phyloP scores from a whole-genome alignment of 2,113 vertebrate genomes.

The Mandrillus leucophaeus region DNA sequence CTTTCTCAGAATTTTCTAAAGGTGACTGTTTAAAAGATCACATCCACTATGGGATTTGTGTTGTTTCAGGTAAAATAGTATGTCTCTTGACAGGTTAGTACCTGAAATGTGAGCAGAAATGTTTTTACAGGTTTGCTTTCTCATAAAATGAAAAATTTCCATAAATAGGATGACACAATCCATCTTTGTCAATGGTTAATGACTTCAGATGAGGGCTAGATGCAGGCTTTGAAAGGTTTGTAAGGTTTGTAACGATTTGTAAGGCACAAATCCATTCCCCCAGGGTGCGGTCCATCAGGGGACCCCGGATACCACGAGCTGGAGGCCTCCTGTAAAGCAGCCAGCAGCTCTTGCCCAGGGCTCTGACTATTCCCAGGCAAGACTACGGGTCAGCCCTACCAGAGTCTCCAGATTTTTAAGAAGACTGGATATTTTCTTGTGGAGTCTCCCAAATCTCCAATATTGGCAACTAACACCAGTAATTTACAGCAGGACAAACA shows the following conservation, averaged over 20 bases:
- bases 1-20: neutral
- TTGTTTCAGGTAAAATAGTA: neutral
- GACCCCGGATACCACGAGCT: accelerated
- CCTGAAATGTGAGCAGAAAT: neutral
- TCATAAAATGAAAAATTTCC: neutral
- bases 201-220: neutral
- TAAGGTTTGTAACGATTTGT: neutral
- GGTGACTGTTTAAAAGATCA: neutral
- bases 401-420: neutral
- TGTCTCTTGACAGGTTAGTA: neutral
- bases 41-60: neutral
- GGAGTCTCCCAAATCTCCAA: neutral
- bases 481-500: neutral
- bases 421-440: neutral
- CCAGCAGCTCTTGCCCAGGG: accelerated
- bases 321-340: neutral
- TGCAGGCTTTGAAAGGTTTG: neutral
- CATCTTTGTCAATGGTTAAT: neutral
- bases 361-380: too few relatives aligned
- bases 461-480: neutral
- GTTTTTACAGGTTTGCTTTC: neutral
- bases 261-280: neutral
- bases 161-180: neutral
- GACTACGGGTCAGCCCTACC: neutral
- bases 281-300: accelerated